Conservation (phyloP, 2,797 vertebrate species). For the Amblyraja radiata region DNA sequence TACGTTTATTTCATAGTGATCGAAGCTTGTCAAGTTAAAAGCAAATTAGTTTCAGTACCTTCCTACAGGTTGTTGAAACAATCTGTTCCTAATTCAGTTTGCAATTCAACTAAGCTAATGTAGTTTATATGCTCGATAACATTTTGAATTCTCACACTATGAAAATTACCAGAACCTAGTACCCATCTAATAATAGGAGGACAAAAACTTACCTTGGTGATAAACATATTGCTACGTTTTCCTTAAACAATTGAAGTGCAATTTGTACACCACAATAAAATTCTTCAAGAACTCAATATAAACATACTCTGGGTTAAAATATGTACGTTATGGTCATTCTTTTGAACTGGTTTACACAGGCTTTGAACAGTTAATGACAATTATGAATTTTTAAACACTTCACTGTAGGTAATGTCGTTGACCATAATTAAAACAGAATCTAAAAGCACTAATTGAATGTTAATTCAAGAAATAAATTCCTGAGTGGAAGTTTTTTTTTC, state of each 20-base stretch:
- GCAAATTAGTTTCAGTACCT: not conserved
- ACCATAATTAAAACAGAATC: not conserved
- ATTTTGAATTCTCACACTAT: not conserved
- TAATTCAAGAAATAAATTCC: not conserved
- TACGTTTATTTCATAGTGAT: not conserved
- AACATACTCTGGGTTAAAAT: not conserved
- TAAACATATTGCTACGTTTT: not conserved
- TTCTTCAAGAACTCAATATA: not conserved
- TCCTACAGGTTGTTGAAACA: not conserved
- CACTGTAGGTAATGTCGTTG: not conserved
- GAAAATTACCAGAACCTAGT: not conserved
- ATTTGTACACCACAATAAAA: not conserved
- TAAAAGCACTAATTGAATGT: not conserved
- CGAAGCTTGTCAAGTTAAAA: not conserved
- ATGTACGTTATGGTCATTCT: not conserved
- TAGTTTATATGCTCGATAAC: too few relatives aligned
- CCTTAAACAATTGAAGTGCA: not conserved
- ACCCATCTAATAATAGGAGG: not conserved
- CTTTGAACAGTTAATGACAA: not conserved
- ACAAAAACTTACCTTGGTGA: too few relatives aligned
- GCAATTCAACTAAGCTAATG: not conserved
- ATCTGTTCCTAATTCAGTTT: not conserved
- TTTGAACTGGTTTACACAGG: not conserved
- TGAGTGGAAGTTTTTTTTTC: not conserved
- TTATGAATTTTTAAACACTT: not conserved